A percentile compares a stretch with the other conserved stretches of the same genome.
Conservation (phyloP, 2,113 vertebrate species). For the Gadus macrocephalus region DNA sequence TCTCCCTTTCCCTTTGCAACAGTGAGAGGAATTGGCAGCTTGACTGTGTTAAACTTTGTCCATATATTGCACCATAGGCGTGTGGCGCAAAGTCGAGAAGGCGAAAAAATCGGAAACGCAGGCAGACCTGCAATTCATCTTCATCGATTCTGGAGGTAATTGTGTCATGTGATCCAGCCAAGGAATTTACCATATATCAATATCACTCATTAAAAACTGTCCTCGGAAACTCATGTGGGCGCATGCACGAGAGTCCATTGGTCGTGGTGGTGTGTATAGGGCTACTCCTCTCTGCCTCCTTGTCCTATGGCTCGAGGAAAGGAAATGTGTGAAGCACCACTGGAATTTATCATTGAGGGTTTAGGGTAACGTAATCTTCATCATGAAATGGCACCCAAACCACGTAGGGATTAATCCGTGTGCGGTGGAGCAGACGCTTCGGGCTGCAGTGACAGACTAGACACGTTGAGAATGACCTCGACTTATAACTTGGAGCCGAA, state of each 20-base stretch:
- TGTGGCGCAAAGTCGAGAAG: constrained; percentile 83
- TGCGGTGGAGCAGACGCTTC: constrained; percentile 11
- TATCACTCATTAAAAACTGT: constrained; percentile 90
- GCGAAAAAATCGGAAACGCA: constrained; percentile 94
- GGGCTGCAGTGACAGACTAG: constrained; percentile 47
- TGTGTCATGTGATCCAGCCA: constrained; percentile 99
- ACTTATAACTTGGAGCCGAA: constrained; percentile 1
- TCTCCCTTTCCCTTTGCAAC: constrained; percentile 71
- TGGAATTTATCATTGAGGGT: constrained; percentile 54
- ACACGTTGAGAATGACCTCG: not conserved
- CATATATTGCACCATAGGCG: constrained; percentile 94
- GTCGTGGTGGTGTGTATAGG: constrained; percentile 72
- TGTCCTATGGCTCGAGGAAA: constrained; percentile 52
- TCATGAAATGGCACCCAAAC: constrained; percentile 28
- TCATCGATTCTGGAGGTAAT: constrained; percentile 99
- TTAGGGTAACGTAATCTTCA: constrained; percentile 36
- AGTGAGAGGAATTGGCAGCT: constrained; percentile 79
- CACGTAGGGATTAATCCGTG: constrained; percentile 10
- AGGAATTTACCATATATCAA: constrained; percentile 99
- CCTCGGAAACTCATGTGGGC: constrained; percentile 73
- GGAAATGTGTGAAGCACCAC: constrained; percentile 58
- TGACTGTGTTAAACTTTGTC: constrained; percentile 90
- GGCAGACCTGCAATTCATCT: constrained; percentile 99
- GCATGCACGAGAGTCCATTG: constrained; percentile 74
- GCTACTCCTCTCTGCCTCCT: constrained; percentile 69